Percentiles rank a stretch among this genome's conserved stretches.
Conservation (phyloP, 2,888 invertebrate species). For the Coleophora deauratella region DNA sequence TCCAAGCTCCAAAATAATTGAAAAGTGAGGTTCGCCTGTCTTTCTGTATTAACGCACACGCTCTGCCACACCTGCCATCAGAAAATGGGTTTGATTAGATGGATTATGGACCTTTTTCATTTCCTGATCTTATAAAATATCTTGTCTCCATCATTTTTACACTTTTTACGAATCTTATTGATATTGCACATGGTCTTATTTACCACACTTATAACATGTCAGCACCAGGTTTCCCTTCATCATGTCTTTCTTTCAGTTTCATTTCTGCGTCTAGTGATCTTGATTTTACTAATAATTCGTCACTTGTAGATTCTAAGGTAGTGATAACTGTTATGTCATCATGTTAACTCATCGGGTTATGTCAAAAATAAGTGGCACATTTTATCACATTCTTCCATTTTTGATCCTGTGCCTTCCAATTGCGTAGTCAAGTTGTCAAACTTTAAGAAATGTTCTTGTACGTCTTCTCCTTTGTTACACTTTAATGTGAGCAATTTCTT, state of each 20-base stretch:
- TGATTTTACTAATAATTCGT: slow-evolving; percentile 7
- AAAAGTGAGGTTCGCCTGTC: too few relatives aligned
- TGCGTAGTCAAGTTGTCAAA: slow-evolving; percentile 7
- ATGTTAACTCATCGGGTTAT: slow-evolving; percentile 1
- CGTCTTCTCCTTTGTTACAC: neutral
- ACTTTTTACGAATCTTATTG: too few relatives aligned
- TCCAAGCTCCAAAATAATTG: too few relatives aligned
- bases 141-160: too few relatives aligned
- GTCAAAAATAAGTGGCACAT: slow-evolving; percentile 7
- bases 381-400: slow-evolving; percentile 8
- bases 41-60: too few relatives aligned
- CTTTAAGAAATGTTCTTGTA: slow-evolving; percentile 3
- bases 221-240: neutral
- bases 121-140: too few relatives aligned
- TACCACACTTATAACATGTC: slow-evolving; percentile 1
- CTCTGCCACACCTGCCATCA: too few relatives aligned
- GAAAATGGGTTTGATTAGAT: too few relatives aligned
- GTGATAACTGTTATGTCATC: slow-evolving; percentile 7
- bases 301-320: slow-evolving; percentile 5
- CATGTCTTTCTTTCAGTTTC: neutral
- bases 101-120: too few relatives aligned
- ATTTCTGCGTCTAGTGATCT: slow-evolving; percentile 8
- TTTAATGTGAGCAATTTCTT: slow-evolving; percentile 7
- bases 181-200: neutral
- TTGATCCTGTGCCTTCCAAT: slow-evolving; percentile 6